Evolutionary conservation across 2,113 vertebrate genomes (phyloP).

Genomic region (Chitala chitala): DNA sequence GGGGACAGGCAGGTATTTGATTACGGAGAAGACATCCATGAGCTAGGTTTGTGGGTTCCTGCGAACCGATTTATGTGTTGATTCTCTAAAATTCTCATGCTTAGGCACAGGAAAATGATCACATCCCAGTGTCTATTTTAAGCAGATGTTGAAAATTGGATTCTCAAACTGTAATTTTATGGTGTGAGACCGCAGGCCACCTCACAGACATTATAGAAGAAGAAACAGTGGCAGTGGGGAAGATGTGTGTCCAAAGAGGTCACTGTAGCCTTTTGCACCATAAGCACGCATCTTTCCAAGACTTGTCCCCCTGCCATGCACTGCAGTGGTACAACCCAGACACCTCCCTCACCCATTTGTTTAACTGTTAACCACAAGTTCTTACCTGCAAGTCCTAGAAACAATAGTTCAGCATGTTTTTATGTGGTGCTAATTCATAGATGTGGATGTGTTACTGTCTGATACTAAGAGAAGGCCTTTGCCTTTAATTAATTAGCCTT

Average conservation of each 20-base stretch:
- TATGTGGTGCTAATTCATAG: too few relatives aligned
- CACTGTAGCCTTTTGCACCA: background rate
- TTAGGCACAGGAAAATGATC: conserved; percentile 30
- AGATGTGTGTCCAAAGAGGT: background rate
- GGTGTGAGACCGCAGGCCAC: conserved; percentile 31
- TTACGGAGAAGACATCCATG: background rate
- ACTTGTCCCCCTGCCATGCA: too few relatives aligned
- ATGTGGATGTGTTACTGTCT: too few relatives aligned
- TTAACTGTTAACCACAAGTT: too few relatives aligned
- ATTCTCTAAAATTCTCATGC: background rate
- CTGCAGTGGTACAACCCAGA: too few relatives aligned
- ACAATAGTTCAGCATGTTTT: too few relatives aligned
- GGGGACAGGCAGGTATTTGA: background rate
- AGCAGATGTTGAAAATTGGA: conserved; percentile 34
- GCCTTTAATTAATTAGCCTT: too few relatives aligned
- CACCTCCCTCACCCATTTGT: too few relatives aligned
- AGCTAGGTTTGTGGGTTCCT: conserved; percentile 4
- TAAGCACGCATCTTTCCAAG: background rate
- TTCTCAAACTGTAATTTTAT: conserved; percentile 51
- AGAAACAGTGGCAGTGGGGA: background rate
- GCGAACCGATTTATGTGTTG: background rate
- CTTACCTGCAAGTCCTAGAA: too few relatives aligned
- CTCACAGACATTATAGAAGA: background rate
- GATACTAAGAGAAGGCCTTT: too few relatives aligned
- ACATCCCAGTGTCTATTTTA: conserved; percentile 51